Base-by-base conservation (phyloP, 2,797 vertebrate species). In the Crypturellus tataupa region DNA sequence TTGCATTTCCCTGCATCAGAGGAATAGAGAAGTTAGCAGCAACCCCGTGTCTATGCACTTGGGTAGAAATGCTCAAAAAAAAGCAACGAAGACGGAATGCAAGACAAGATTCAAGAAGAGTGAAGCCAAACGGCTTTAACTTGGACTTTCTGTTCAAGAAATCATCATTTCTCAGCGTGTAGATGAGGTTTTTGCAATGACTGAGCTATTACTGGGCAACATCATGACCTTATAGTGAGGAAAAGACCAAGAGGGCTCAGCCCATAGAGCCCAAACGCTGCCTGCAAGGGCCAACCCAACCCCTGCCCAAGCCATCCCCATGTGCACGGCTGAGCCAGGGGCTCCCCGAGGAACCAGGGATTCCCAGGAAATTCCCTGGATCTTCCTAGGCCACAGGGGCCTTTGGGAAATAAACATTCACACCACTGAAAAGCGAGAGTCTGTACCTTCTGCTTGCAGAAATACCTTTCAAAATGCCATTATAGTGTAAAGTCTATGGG, bases 121-220 rank as follows among this genome's bases (percentile, higher is more conserved):
- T 68, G 55, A 73, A 31, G 27, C 24, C 31, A 87, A 83, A 11
- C 5, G 53, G 9, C 23, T 15, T 84, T 75, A 51, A 14, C 0
- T 0, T 4, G 39, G 18, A 56, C 1, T 0, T 93, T 85, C 80
- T 92, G 39, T 56, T 86, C 75, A 51, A 75, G 37, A 76, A 59
- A 86, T 56, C 65, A 96, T 94, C 87, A 33, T 82, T 69, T 85
- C 90, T 63, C 90, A 96, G 82, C 71, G 89, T 81, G 71, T 71
- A 89, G 46, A 65, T 24, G 6, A 75, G 80, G 80, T n/a, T 51
- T 35, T 47, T 71, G 78, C 64, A 80, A 49, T 19, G 70, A 89
- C 76, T 89, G 35, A 18, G 14, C 14, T 67, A 40, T 82, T 84
- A 80, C 63, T 72, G 85, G 69, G 59, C 64, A 83, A 80, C 47